Evolutionary conservation across 2,797 vertebrate genomes (phyloP).

Genomic region (Pseudochaenichthys georgianus): DNA sequence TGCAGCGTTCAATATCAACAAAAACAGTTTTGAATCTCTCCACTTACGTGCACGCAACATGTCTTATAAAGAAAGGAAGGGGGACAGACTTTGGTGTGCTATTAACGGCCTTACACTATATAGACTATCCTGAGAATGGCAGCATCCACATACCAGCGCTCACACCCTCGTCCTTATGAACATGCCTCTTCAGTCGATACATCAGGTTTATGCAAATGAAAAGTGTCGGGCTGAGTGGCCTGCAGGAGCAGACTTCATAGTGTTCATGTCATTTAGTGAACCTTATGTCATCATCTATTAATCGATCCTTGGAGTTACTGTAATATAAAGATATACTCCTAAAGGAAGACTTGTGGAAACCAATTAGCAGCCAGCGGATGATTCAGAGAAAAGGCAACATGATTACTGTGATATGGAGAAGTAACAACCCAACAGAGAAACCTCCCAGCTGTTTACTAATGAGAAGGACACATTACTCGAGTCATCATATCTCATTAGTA

Average conservation of each 20-base stretch:
- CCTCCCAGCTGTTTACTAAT: slow-evolving; percentile 18
- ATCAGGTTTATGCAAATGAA: not conserved
- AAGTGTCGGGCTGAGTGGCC: not conserved
- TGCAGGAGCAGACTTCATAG: not conserved
- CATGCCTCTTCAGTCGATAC: not conserved
- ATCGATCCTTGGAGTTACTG: not conserved
- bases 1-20: not conserved
- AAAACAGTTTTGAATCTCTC: not conserved
- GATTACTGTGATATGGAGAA: slow-evolving; percentile 11
- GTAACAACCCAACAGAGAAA: slow-evolving; percentile 13
- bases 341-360: not conserved
- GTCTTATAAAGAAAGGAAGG: not conserved
- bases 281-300: not conserved
- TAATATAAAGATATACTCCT: not conserved
- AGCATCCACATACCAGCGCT: not conserved
- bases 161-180: not conserved
- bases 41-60: not conserved
- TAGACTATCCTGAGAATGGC: too few relatives aligned
- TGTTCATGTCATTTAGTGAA: not conserved
- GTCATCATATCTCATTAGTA: slow-evolving; percentile 16
- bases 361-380: slow-evolving; percentile 8
- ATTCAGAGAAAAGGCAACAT: not conserved
- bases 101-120: not conserved
- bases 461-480: slow-evolving; percentile 21
- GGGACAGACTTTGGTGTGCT: not conserved